A percentile compares a stretch with the other conserved stretches of the same genome.
Evolutionary conservation across 2,113 vertebrate species (phyloP).

Genomic region (Gymnarchus niloticus): DNA sequence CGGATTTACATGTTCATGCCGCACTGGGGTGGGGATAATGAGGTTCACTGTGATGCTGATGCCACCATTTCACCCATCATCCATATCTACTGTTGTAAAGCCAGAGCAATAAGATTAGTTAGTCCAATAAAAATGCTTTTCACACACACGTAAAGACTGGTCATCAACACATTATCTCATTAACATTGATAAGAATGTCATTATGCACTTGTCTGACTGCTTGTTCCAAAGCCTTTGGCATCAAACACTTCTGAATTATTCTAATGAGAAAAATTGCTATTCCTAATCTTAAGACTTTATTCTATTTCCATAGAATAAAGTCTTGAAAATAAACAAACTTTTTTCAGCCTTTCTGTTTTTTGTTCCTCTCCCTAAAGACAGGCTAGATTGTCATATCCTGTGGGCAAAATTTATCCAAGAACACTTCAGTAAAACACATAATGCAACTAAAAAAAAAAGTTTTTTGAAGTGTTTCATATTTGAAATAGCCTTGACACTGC

Average conservation of each 20-base stretch:
- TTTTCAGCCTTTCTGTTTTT: neutral
- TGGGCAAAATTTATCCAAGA: neutral
- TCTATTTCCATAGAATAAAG: neutral
- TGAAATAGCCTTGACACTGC: neutral
- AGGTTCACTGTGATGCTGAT: neutral
- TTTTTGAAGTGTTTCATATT: neutral
- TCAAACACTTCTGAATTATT: neutral
- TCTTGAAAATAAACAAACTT: constrained; percentile 3
- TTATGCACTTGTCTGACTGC: neutral
- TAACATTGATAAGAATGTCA: neutral
- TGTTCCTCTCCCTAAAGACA: neutral
- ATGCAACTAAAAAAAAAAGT: neutral
- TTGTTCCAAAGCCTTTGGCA: neutral
- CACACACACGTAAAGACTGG: too few species aligned
- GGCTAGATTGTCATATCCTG: neutral
- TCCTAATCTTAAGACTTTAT: neutral
- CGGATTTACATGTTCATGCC: neutral
- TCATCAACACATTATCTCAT: neutral
- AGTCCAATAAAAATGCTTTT: neutral
- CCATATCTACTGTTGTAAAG: neutral
- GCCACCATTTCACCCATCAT: neutral
- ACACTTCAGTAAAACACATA: neutral
- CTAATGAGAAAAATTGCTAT: neutral
- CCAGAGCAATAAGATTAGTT: neutral
- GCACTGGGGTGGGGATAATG: neutral